phyloP scores from a whole-genome alignment of 2,113 vertebrate genomes.

The Ophiodon elongatus region DNA sequence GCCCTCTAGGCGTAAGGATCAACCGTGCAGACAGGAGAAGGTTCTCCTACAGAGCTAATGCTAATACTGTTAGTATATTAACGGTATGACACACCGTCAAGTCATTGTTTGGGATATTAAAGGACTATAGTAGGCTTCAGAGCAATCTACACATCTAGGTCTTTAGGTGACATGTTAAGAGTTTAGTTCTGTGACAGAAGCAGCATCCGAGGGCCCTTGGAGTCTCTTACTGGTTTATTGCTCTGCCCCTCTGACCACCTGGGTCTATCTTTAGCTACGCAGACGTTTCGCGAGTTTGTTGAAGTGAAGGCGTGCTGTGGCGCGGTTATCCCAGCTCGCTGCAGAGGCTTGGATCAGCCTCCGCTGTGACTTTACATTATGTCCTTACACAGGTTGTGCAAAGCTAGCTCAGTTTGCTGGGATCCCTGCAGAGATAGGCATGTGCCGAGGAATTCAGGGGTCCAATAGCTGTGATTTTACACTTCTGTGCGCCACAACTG shows the following conservation, averaged over 20 bases:
- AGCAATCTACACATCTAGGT: neutral
- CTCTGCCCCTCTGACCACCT: slow-evolving; percentile 54
- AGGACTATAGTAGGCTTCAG: neutral
- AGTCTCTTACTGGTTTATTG: slow-evolving; percentile 71
- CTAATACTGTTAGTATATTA: neutral
- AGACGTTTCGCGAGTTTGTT: slow-evolving; percentile 70
- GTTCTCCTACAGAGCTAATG: neutral
- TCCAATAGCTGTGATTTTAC: slow-evolving; percentile 20
- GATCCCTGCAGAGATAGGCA: slow-evolving; percentile 60
- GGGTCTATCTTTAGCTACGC: slow-evolving; percentile 78
- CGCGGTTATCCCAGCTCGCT: slow-evolving; percentile 48
- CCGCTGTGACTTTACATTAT: slow-evolving; percentile 14
- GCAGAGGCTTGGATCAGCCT: slow-evolving; percentile 31
- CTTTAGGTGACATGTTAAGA: neutral
- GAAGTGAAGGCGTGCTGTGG: slow-evolving; percentile 53
- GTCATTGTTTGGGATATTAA: slow-evolving; percentile 18
- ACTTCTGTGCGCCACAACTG: neutral
- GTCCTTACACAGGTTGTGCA: slow-evolving; percentile 12
- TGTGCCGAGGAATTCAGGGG: slow-evolving; percentile 48
- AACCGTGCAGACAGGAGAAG: slow-evolving; percentile 9
- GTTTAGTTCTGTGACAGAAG: slow-evolving; percentile 30
- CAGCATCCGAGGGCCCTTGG: slow-evolving; percentile 51
- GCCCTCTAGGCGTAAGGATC: slow-evolving; percentile 53
- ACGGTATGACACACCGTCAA: neutral
- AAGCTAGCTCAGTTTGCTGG: slow-evolving; percentile 12